These are phyloP conservation scores for Scatophagus argus DNA, from an alignment of 2,113 vertebrate genomes.

Conservation along the genomic window DNA sequence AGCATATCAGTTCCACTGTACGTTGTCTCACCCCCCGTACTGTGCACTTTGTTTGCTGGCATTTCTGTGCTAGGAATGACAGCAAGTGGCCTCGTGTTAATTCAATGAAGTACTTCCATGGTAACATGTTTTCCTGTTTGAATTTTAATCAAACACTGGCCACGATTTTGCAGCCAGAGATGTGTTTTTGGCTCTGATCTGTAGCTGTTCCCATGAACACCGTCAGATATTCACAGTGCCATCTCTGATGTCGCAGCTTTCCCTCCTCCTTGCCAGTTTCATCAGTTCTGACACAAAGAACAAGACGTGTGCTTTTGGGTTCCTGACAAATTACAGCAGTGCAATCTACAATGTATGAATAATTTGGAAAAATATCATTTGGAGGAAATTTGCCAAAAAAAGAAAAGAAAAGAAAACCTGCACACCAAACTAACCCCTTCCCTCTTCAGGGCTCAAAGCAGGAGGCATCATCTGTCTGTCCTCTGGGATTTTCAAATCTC, in stretches of 20 bases:
- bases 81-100: slow-evolving; percentile 42
- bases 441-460: slow-evolving; percentile 27
- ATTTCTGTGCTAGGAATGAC: slow-evolving; percentile 45
- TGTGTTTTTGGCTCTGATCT: slow-evolving; percentile 70
- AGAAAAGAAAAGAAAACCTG: slow-evolving; percentile 24
- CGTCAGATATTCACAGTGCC: slow-evolving; percentile 75
- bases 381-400: slow-evolving; percentile 14
- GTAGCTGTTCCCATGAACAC: slow-evolving; percentile 59
- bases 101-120: slow-evolving; percentile 56
- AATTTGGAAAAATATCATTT: slow-evolving; percentile 60
- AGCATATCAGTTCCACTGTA: slow-evolving; percentile 51
- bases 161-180: slow-evolving; percentile 47
- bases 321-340: slow-evolving; percentile 78
- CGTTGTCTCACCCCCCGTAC: slow-evolving; percentile 22
- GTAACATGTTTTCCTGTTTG: slow-evolving; percentile 66
- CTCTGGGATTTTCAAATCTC: slow-evolving; percentile 50
- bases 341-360: slow-evolving; percentile 72
- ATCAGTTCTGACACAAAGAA: slow-evolving; percentile 78
- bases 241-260: slow-evolving; percentile 65
- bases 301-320: slow-evolving; percentile 77
- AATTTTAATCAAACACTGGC: slow-evolving; percentile 71
- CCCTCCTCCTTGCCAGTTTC: slow-evolving; percentile 69
- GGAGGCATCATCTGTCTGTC: slow-evolving; percentile 36
- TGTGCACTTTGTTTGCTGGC: slow-evolving; percentile 39
- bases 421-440: slow-evolving; percentile 31